These are phyloP conservation scores for Echeneis naucrates DNA, from an alignment of 2,797 vertebrate genomes.

Conservation along the genomic window DNA sequence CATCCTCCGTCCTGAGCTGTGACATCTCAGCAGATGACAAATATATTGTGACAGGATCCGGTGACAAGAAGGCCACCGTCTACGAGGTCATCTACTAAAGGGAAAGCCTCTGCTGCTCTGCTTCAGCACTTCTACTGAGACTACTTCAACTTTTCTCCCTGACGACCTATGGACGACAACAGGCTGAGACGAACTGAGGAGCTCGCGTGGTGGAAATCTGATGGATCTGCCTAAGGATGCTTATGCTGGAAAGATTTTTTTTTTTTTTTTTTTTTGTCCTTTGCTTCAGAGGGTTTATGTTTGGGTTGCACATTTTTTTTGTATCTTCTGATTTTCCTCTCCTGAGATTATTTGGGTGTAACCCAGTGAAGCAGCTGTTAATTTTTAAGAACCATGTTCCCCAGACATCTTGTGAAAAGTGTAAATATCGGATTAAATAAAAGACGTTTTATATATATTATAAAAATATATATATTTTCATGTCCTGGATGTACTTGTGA, in stretches of 20 bases:
- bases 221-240: conserved; percentile 25
- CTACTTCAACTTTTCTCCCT: conserved; percentile 20
- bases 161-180: conserved; percentile 32
- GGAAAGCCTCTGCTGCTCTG: conserved; percentile 24
- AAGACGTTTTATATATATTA: conserved; percentile 88
- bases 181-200: conserved; percentile 3
- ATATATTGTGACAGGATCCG: conserved; percentile 89
- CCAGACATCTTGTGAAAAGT: conserved; percentile 91
- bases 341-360: conserved; percentile 68
- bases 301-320: conserved; percentile 47
- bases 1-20: conserved; percentile 89
- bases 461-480: conserved; percentile 87
- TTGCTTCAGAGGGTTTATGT: conserved; percentile 51
- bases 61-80: conserved; percentile 90
- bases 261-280: conserved; percentile 38
- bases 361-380: conserved; percentile 83
- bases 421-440: conserved; percentile 93
- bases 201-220: conserved; percentile 12
- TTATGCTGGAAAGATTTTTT: conserved; percentile 46
- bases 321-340: conserved; percentile 24
- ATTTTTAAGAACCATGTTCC: conserved; percentile 76
- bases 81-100: conserved; percentile 89
- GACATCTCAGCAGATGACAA: conserved; percentile 90
- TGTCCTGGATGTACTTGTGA: conserved; percentile 88
- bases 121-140: conserved; percentile 66